phyloP scores from a whole-genome alignment of 2,888 invertebrate species.

The Acrocera orbiculus region DNA sequence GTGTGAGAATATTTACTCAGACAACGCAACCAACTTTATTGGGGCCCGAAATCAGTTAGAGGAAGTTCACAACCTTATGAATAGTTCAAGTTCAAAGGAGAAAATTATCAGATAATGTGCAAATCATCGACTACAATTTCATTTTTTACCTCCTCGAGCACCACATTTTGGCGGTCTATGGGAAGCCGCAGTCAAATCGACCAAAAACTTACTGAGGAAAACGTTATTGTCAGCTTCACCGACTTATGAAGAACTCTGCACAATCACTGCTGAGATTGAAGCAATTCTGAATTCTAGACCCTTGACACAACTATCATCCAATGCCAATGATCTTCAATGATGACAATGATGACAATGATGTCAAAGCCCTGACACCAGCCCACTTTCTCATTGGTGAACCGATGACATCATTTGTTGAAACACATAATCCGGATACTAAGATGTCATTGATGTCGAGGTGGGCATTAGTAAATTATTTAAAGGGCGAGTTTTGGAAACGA shows the following conservation, averaged over 20 bases:
- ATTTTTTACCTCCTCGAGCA: neutral
- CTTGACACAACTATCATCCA: neutral
- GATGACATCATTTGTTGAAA: neutral
- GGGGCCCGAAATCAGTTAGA: slow-evolving; percentile 3
- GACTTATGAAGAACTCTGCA: neutral
- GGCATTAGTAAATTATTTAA: neutral
- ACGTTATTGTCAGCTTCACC: neutral
- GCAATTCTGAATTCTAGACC: neutral
- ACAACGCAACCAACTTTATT: slow-evolving; percentile 5
- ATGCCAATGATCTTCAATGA: neutral
- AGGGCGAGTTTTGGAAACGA: neutral
- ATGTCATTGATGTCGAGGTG: neutral
- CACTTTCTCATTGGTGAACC: neutral
- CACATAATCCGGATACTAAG: neutral
- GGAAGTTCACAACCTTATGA: too few species aligned
- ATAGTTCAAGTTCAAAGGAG: neutral
- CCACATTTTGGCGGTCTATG: slow-evolving; percentile 1
- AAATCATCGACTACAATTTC: neutral
- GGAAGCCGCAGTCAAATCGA: neutral
- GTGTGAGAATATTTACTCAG: slow-evolving; percentile 6
- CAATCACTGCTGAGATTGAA: neutral
- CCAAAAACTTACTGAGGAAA: neutral
- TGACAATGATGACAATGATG: too few species aligned
- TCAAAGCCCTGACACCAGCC: neutral
- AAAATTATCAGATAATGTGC: neutral